Percentiles rank a stretch among this genome's conserved stretches.
Evolutionary conservation across 1,140 invertebrate species (phyloP).

Genomic region (Rhyzopertha dominica): DNA sequence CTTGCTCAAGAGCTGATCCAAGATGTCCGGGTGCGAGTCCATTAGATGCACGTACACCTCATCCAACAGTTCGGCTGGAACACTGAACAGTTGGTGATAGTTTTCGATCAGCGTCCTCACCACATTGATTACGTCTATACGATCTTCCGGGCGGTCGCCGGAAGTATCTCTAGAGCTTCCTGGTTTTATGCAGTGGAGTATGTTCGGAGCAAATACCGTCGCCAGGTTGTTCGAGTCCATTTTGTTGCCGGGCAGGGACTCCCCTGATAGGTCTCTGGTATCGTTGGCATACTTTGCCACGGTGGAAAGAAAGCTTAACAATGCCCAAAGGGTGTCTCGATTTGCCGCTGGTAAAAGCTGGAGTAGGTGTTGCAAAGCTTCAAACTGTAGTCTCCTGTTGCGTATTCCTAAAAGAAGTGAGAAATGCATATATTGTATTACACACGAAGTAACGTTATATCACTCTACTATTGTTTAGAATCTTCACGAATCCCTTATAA

Average conservation of each 20-base stretch:
- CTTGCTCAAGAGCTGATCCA: slow-evolving; percentile 62
- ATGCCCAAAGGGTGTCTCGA: slow-evolving; percentile 78
- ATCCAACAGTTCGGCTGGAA: slow-evolving; percentile 74
- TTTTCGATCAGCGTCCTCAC: slow-evolving; percentile 78
- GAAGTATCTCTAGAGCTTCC: slow-evolving; percentile 54
- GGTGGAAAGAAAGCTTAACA: slow-evolving; percentile 75
- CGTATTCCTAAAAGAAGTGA: slow-evolving; percentile 60
- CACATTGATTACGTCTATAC: slow-evolving; percentile 85
- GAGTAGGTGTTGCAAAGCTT: slow-evolving; percentile 76
- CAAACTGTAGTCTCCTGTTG: slow-evolving; percentile 73
- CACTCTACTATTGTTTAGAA: too few relatives aligned
- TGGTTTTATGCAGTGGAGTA: slow-evolving; percentile 72
- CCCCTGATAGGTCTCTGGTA: slow-evolving; percentile 51
- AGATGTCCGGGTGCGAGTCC: slow-evolving; percentile 71
- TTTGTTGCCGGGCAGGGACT: slow-evolving; percentile 76
- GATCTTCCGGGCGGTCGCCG: slow-evolving; percentile 70
- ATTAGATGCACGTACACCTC: slow-evolving; percentile 81
- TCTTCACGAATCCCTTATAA: too few relatives aligned
- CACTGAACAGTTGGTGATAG: slow-evolving; percentile 66
- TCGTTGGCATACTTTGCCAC: slow-evolving; percentile 73
- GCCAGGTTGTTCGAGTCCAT: slow-evolving; percentile 91
- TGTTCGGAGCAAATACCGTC: slow-evolving; percentile 90
- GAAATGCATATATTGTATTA: too few relatives aligned
- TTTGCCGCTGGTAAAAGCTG: slow-evolving; percentile 80
- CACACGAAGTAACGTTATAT: too few relatives aligned